Evolutionary conservation across 2,888 invertebrate genomes (phyloP).

Genomic region (Cactoblastis cactorum): DNA sequence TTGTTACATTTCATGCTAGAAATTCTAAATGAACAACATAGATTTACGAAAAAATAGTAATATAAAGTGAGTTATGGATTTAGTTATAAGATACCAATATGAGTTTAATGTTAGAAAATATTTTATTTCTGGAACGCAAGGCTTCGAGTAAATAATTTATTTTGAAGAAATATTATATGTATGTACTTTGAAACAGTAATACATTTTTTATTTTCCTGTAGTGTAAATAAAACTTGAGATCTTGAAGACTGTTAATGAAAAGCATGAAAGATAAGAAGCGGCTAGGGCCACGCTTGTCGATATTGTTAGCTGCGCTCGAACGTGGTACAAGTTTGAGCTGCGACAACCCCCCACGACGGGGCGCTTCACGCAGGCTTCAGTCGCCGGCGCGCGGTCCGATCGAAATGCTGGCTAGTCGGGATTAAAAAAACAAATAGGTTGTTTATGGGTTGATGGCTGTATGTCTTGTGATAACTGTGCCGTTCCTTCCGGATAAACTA

Average conservation of each 20-base stretch:
- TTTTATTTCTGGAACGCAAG: too few species aligned
- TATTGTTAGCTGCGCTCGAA: slow-evolving; percentile 56
- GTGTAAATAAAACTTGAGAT: not conserved
- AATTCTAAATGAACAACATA: not conserved
- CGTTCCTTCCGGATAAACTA: too few species aligned
- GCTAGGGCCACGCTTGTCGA: slow-evolving; percentile 55
- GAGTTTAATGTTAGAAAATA: too few species aligned
- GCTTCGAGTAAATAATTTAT: too few species aligned
- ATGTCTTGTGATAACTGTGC: too few species aligned
- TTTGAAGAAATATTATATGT: too few species aligned
- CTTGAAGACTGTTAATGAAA: not conserved
- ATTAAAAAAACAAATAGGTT: not conserved
- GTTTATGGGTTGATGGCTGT: too few species aligned
- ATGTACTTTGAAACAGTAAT: too few species aligned
- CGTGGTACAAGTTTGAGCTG: slow-evolving; percentile 61
- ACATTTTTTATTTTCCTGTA: too few species aligned
- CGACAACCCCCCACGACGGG: slow-evolving; percentile 56
- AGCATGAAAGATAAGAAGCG: slow-evolving; percentile 44
- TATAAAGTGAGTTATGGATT: not conserved
- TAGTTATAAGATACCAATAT: too few species aligned
- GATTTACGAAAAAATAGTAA: not conserved
- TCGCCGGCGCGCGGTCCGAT: slow-evolving; percentile 21
- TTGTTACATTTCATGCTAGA: slow-evolving; percentile 37
- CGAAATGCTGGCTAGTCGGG: slow-evolving; percentile 1
- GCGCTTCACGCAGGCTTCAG: slow-evolving; percentile 50